phyloP scores from a whole-genome alignment of 64 coral and sea anemone genomes.

The Platygyra sinensis region DNA sequence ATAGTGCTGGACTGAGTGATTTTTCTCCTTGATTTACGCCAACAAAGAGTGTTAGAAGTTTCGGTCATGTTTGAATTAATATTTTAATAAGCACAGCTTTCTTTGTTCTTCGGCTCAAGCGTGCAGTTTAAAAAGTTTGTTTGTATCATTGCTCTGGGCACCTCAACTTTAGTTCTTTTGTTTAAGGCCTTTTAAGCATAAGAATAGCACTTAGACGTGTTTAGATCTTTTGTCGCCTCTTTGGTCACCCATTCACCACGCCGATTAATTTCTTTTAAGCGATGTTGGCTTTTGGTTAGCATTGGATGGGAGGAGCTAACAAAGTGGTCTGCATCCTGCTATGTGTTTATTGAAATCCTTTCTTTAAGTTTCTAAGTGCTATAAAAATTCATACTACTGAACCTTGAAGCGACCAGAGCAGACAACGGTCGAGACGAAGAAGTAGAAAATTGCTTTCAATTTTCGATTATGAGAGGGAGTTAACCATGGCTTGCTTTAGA shows the following conservation, averaged over 20 bases:
- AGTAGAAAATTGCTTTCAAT: not conserved
- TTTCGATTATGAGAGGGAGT: not conserved
- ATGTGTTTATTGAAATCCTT: not conserved
- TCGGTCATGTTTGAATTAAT: not conserved
- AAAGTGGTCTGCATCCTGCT: constrained; percentile 19
- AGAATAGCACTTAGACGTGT: constrained; percentile 36
- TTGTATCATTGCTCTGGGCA: constrained; percentile 17
- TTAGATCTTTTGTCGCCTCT: constrained; percentile 33
- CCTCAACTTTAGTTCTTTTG: constrained; percentile 22
- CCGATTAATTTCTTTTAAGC: constrained; percentile 27
- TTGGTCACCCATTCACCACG: constrained; percentile 26
- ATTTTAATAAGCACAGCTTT: not conserved
- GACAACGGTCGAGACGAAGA: not conserved
- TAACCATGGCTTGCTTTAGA: not conserved
- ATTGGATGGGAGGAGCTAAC: constrained; percentile 5
- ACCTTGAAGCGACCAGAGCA: not conserved
- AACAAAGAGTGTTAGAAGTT: not conserved
- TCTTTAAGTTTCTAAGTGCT: not conserved
- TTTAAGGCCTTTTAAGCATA: constrained; percentile 12
- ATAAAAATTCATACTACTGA: not conserved
- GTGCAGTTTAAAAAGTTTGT: constrained; percentile 9
- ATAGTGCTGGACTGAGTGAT: not conserved
- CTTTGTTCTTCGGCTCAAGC: not conserved
- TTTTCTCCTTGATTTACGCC: too few relatives aligned
- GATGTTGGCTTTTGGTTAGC: constrained; percentile 42